Base-by-base conservation (phyloP, 2,797 vertebrate species). In the Kryptopterus vitreolus region DNA sequence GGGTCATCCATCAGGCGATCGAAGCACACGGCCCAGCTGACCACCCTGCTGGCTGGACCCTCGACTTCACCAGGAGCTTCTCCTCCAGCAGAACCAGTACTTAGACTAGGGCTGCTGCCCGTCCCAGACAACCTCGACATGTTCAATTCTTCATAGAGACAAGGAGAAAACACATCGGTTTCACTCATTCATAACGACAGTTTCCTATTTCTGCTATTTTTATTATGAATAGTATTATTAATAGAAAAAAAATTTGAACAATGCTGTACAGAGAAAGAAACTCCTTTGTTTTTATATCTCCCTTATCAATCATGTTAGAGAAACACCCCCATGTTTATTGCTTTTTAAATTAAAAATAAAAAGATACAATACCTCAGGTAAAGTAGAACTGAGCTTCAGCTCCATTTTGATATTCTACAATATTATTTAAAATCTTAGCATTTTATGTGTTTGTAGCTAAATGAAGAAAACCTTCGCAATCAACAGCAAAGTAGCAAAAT, bases 11-110 rank as follows among this genome's bases (percentile, higher is more conserved):
- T 92, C 85, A 96, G 92, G 0, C 91, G 90, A 83, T 96, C 95
- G 0, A 96, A 96, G 83, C 95, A 95, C 22, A 95, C 90, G 0
- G 95, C 95, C 95, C 95, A 96, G 86, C 92, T 92, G 84, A 92
- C 93, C 81, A 95, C 95, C 16, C 92, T 92, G 18, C 91, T 83
- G 63, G 82, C 81, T 0, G 55, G 29, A 87, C 84, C 9, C 79
- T 85, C 0, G 0, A 53, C 0, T 22, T 43, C 20, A 22, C 24
- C 35, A 46, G 57, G 26, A 53, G 18, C 59, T 9, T 71, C 43
- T 48, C 70, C 66, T 77, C 93, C 88, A 83, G 94, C 75, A 22
- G 62, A 76, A 26, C 77, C 70, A 13, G 77, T 94, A 87, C 93
- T 93, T 65, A 96, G 90, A 20, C 94, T 95, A 82, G 92, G 93